Conservation (phyloP, 2,888 invertebrate species). For the Eupithecia subumbrata region DNA sequence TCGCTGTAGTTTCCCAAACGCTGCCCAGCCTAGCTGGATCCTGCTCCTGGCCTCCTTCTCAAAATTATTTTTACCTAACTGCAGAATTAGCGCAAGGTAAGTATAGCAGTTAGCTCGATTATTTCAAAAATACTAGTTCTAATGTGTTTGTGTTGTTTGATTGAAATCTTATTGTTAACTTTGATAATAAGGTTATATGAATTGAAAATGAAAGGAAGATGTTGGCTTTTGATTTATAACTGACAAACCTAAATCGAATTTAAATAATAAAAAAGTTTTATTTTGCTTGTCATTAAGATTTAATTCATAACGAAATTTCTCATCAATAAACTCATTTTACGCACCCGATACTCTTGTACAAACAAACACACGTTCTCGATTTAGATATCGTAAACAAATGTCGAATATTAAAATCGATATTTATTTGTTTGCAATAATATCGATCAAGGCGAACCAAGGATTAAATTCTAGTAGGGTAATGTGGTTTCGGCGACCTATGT, state of each 20-base stretch:
- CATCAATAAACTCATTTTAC: not conserved
- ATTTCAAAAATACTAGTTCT: too few species aligned
- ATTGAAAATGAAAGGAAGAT: not conserved
- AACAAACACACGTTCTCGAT: conserved; percentile 21
- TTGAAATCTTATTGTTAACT: too few species aligned
- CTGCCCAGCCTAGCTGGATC: too few species aligned
- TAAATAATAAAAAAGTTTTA: too few species aligned
- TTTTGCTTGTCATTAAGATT: not conserved
- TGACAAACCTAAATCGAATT: not conserved
- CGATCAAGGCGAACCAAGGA: conserved; percentile 5
- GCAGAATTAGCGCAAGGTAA: too few species aligned
- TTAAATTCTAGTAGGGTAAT: not conserved
- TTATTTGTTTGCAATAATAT: conserved; percentile 14
- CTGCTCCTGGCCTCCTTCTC: too few species aligned
- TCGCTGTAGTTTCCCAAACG: too few species aligned
- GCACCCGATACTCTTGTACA: not conserved
- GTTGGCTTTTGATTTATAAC: not conserved
- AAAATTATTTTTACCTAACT: too few species aligned
- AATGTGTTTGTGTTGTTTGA: too few species aligned
- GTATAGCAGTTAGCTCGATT: too few species aligned
- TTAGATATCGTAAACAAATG: conserved; percentile 26
- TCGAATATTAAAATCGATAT: conserved; percentile 16
- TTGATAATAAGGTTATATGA: not conserved
- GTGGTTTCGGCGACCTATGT: not conserved
- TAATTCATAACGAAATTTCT: not conserved